Conservation (phyloP, 1,140 invertebrate genomes). For the Palaemon carinicauda region DNA sequence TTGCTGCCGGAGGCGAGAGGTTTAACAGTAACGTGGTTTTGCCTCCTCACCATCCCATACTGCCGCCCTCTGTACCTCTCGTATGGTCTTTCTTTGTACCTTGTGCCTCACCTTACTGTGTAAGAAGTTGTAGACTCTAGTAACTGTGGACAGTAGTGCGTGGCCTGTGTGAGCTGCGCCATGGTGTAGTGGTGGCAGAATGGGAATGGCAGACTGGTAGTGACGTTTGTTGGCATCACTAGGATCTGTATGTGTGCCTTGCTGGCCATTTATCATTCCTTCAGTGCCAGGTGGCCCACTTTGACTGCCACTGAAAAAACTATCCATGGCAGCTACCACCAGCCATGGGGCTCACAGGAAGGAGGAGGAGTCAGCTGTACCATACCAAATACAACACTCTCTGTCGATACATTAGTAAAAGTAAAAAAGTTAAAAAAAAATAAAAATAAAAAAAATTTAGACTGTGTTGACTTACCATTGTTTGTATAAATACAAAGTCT, state of each 20-base stretch:
- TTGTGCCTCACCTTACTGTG: slow-evolving; percentile 48
- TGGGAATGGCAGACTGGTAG: slow-evolving; percentile 20
- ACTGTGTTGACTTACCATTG: slow-evolving; percentile 51
- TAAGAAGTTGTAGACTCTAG: slow-evolving; percentile 38
- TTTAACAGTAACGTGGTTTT: not conserved
- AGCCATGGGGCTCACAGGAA: slow-evolving; percentile 24
- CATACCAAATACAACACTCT: slow-evolving; percentile 50
- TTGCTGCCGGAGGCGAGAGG: slow-evolving; percentile 7
- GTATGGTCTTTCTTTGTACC: slow-evolving; percentile 52
- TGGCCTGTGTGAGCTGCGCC: slow-evolving; percentile 24
- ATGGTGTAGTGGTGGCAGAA: slow-evolving; percentile 37
- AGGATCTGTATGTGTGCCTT: slow-evolving; percentile 35
- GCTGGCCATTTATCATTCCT: slow-evolving; percentile 40
- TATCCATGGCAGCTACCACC: slow-evolving; percentile 18
- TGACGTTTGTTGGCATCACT: slow-evolving; percentile 36
- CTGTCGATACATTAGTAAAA: slow-evolving; percentile 39
- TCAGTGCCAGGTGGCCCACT: slow-evolving; percentile 24
- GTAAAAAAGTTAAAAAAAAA: not conserved
- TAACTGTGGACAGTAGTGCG: slow-evolving; percentile 30
- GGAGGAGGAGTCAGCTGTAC: slow-evolving; percentile 39
- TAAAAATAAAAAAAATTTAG: slow-evolving; percentile 36
- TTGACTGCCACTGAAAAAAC: slow-evolving; percentile 4
- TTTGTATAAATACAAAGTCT: slow-evolving; percentile 53
- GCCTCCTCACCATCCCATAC: slow-evolving; percentile 8
- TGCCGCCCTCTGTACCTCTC: slow-evolving; percentile 36